Base-by-base conservation (phyloP, 2,888 invertebrate species). In the Slavum lentiscoides region DNA sequence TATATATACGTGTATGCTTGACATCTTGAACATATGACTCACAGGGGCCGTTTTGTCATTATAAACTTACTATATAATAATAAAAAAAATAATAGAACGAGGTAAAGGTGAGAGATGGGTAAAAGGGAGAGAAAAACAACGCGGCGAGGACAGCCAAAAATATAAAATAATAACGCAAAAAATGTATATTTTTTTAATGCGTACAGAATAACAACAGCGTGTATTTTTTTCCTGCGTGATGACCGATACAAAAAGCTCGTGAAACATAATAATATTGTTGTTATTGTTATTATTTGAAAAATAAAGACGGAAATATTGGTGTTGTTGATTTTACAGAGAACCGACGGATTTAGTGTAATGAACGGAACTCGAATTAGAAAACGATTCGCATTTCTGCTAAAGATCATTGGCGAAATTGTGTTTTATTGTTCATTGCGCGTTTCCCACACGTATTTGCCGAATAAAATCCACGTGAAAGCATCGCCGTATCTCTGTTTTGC, bases 361-460 rank as follows among this genome's bases (percentile, higher is more conserved):
- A 43, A 43, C 6, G 43, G 6, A 39, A 23, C 23, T 39, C 30
- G 49, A 61, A 76, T 76, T 68, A 68, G 15, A 19, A 68, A 15
- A 55, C 23, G 58, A 67, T 76, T 61, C 68, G 59, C 49, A 61
- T 68, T 68, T 68, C 58, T 30, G 30, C 4, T 21, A 53, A 61
- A 2, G 21, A 59, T n/a, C 58, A 53, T 75, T 75, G 43, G 21
- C 7, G 13, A 43, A 67, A 43, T 59, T 43, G 21, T 55, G 11
- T 66, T 55, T 21, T 55, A 66, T 66, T 66, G 64, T 66, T 7
- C 15, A 43, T 15, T 17, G 21, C n/a, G 13, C 0, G 53, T 49
- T 49, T 53, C 55, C 11, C 58, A 37, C 9, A 75, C n/a, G 64
- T 49, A 3, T 67, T 58, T 30, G n/a, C 19, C 55, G 4, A 66